Evolutionary conservation across 2,113 vertebrate species (phyloP).

Genomic region (Shinisaurus crocodilurus): DNA sequence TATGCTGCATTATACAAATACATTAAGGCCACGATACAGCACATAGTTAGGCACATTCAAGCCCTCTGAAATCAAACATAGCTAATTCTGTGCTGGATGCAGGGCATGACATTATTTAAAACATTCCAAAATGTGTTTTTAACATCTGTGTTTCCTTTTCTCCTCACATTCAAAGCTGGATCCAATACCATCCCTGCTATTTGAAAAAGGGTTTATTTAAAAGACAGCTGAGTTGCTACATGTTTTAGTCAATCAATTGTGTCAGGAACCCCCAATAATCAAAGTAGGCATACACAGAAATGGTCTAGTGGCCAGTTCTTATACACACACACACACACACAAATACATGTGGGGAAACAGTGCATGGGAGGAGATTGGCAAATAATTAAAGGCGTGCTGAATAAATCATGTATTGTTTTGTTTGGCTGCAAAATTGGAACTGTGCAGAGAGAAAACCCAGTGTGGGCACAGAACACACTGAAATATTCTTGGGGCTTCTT

Average conservation of each 20-base stretch:
- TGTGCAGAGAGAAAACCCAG: conserved; percentile 4
- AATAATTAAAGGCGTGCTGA: not conserved
- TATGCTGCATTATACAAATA: not conserved
- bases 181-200: not conserved
- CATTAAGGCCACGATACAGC: not conserved
- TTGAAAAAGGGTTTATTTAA: conserved; percentile 14
- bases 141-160: not conserved
- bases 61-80: not conserved
- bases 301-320: conserved; percentile 21
- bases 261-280: conserved; percentile 3
- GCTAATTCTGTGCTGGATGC: not conserved
- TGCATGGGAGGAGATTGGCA: not conserved
- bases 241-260: not conserved
- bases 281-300: not conserved
- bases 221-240: not conserved
- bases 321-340: conserved; percentile 23
- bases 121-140: not conserved
- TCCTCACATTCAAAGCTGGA: not conserved
- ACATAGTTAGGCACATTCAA: too few species aligned
- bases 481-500: conserved; percentile 53
- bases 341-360: not conserved
- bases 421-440: conserved; percentile 28
- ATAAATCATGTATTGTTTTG: conserved; percentile 33
- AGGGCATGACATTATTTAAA: not conserved
- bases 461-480: conserved; percentile 49